Percentiles rank a stretch among this genome's conserved stretches.
phyloP scores from a whole-genome alignment of 2,888 invertebrate genomes.

The Atrina japonica region DNA sequence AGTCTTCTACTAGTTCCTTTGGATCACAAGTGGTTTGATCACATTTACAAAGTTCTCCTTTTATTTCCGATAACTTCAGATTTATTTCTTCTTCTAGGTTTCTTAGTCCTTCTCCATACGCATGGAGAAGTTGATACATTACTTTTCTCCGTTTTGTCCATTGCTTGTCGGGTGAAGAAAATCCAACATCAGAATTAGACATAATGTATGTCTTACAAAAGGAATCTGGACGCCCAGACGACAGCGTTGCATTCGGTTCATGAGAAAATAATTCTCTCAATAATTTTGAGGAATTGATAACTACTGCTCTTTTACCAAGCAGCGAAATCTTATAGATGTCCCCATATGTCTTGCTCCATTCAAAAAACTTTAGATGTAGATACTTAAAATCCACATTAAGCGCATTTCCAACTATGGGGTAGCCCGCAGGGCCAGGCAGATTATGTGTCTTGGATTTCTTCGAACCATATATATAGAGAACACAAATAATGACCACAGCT shows the following conservation, averaged over 20 bases:
- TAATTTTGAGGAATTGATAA: neutral
- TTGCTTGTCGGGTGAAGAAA: slow-evolving; percentile 2
- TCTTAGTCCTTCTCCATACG: slow-evolving; percentile 5
- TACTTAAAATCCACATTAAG: slow-evolving; percentile 1
- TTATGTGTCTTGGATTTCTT: too few relatives aligned
- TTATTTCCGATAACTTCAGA: neutral
- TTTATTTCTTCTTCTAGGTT: neutral
- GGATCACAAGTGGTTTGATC: too few relatives aligned
- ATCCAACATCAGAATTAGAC: slow-evolving; percentile 8
- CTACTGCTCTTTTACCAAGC: slow-evolving; percentile 1
- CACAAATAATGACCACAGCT: too few relatives aligned
- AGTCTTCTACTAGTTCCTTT: too few relatives aligned
- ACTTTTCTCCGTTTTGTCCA: neutral
- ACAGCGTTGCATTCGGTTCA: slow-evolving; percentile 7
- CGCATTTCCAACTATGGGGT: neutral
- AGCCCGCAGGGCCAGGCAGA: neutral
- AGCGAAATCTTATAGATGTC: slow-evolving; percentile 2
- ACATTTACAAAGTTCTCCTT: too few relatives aligned
- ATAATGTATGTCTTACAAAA: neutral
- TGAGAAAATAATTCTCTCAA: neutral
- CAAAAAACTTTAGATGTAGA: slow-evolving; percentile 6
- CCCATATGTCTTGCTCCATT: slow-evolving; percentile 1
- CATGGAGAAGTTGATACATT: slow-evolving; percentile 1
- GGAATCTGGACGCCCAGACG: neutral
- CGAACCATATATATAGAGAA: too few relatives aligned